These are phyloP conservation scores for Watsonalla cultraria DNA, from an alignment of 2,888 invertebrate genomes.

Conservation along the genomic window DNA sequence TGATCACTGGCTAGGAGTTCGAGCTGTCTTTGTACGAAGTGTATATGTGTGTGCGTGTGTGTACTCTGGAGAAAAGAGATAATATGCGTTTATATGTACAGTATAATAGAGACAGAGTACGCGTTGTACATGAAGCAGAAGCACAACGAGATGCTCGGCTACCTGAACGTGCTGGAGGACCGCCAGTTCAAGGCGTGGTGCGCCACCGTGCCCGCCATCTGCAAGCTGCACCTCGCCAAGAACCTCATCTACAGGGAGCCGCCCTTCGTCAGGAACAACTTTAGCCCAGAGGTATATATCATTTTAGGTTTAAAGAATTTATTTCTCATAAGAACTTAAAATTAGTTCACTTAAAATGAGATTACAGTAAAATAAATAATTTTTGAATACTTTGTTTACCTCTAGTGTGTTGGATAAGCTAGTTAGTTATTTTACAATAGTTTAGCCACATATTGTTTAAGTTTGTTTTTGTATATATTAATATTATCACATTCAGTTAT, in stretches of 20 bases:
- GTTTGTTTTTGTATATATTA: too few relatives aligned
- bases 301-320: too few relatives aligned
- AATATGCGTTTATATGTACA: conserved; percentile 23
- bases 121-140: conserved; percentile 76
- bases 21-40: too few relatives aligned
- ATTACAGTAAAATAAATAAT: too few relatives aligned
- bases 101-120: conserved; percentile 79
- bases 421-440: too few relatives aligned
- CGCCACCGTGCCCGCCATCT: conserved; percentile 80
- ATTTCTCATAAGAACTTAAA: too few relatives aligned
- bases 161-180: conserved; percentile 81
- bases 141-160: conserved; percentile 81
- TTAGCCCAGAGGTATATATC: conserved; percentile 77
- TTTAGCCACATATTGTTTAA: too few relatives aligned
- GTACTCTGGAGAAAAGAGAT: neutral
- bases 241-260: conserved; percentile 79
- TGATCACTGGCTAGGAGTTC: too few relatives aligned
- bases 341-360: too few relatives aligned
- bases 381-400: too few relatives aligned
- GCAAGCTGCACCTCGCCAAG: conserved; percentile 80
- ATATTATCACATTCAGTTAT: too few relatives aligned
- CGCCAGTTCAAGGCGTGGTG: conserved; percentile 85
- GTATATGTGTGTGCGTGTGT: neutral
- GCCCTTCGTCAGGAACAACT: conserved; percentile 81
- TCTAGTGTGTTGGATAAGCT: too few relatives aligned